These are phyloP conservation scores for Zophobas morio DNA, from an alignment of 1,140 invertebrate species.

Conservation along the genomic window DNA sequence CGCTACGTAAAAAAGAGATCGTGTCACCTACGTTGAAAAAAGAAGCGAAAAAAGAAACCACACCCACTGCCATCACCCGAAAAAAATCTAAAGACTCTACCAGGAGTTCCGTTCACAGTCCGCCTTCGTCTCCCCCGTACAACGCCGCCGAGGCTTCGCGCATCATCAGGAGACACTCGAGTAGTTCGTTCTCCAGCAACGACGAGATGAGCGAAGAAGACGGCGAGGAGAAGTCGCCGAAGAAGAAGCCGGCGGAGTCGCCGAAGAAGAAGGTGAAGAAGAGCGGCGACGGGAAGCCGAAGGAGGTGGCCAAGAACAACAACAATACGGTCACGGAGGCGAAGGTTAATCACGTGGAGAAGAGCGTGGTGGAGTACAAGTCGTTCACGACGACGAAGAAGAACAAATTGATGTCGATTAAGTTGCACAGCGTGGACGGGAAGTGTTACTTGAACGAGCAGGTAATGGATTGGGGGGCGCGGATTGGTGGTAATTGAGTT, in stretches of 20 bases:
- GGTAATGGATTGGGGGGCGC: conserved; percentile 34
- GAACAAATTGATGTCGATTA: conserved; percentile 72
- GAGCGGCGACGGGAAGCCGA: conserved; percentile 28
- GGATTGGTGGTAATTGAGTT: neutral
- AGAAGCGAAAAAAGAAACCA: conserved; percentile 63
- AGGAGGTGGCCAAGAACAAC: conserved; percentile 54
- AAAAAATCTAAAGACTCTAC: conserved; percentile 68
- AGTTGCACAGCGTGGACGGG: conserved; percentile 47
- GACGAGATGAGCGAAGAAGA: conserved; percentile 49
- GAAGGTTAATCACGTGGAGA: conserved; percentile 49
- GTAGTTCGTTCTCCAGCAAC: conserved; percentile 85
- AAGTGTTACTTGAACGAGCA: conserved; percentile 54
- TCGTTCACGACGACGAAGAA: conserved; percentile 75
- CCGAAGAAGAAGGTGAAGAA: conserved; percentile 60
- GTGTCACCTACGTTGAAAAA: conserved; percentile 37
- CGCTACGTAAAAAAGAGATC: conserved; percentile 63
- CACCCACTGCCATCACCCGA: conserved; percentile 74
- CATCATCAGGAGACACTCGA: conserved; percentile 85
- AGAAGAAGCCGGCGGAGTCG: conserved; percentile 59
- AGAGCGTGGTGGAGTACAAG: conserved; percentile 70
- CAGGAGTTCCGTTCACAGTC: conserved; percentile 64
- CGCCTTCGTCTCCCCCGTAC: conserved; percentile 68
- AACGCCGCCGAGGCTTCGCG: conserved; percentile 81
- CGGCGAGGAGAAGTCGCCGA: conserved; percentile 45
- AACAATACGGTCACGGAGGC: conserved; percentile 30